Percentiles rank a stretch among this genome's conserved stretches.
Evolutionary conservation across 2,797 vertebrate genomes (phyloP).

Genomic region (Pangasius larnaudii): DNA sequence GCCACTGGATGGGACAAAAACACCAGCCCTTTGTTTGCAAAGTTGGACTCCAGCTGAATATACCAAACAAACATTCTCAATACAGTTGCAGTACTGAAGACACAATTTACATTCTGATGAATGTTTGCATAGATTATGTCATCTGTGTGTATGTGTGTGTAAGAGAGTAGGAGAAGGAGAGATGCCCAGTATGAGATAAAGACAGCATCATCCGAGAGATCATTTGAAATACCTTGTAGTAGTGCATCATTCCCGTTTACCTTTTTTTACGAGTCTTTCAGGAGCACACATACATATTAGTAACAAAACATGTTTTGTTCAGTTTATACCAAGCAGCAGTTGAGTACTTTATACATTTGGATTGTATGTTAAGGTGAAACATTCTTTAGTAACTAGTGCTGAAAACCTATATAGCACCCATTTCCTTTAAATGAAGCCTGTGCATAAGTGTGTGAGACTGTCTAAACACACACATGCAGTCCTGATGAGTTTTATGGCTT

Average conservation of each 20-base stretch:
- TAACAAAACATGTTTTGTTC: conserved; percentile 28
- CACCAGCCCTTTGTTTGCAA: conserved; percentile 24
- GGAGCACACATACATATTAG: not conserved
- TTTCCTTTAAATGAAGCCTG: conserved; percentile 42
- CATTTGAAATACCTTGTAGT: conserved; percentile 17
- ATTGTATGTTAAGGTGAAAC: conserved; percentile 40
- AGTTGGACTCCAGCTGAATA: conserved; percentile 21
- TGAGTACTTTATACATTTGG: conserved; percentile 31
- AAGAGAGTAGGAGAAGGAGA: conserved; percentile 5
- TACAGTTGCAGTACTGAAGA: conserved; percentile 23
- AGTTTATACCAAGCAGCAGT: conserved; percentile 19
- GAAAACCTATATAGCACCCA: conserved; percentile 49
- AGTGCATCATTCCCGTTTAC: conserved; percentile 8
- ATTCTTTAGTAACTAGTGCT: conserved; percentile 46
- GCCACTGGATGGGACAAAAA: conserved; percentile 7
- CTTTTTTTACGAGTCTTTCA: not conserved
- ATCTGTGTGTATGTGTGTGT: not conserved
- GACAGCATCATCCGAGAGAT: conserved; percentile 20
- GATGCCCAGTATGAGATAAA: conserved; percentile 16
- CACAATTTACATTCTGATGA: conserved; percentile 46
- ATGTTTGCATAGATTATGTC: conserved; percentile 75
- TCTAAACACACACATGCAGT: conserved; percentile 30
- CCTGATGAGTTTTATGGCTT: conserved; percentile 68
- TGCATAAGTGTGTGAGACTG: conserved; percentile 37
- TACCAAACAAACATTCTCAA: conserved; percentile 27